Conservation (phyloP, 92 coral and sea anemone genomes). For the Phenganax marumi region DNA sequence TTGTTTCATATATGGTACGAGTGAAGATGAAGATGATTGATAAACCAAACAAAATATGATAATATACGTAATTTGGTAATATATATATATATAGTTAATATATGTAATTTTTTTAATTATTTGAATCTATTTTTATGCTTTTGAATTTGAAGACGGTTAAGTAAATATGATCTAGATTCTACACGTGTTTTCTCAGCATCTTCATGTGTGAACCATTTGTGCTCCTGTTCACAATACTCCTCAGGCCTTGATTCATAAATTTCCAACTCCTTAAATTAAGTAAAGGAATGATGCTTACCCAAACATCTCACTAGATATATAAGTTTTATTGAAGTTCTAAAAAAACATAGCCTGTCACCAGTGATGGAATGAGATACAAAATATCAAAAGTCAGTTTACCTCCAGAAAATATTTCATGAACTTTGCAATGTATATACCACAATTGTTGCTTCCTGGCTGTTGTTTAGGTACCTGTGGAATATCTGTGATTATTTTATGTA, state of each 20-base stretch:
- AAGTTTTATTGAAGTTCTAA: not conserved
- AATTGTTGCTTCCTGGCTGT: not conserved
- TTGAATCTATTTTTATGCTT: conserved; percentile 6
- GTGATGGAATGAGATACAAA: not conserved
- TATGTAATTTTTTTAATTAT: not conserved
- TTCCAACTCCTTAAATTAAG: conserved; percentile 13
- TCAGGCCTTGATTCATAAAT: conserved; percentile 15
- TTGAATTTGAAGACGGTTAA: not conserved
- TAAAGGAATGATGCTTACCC: not conserved
- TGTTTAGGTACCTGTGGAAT: conserved; percentile 20
- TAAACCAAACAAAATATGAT: not conserved
- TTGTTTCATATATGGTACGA: not conserved
- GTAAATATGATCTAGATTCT: conserved; percentile 4
- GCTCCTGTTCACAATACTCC: conserved; percentile 12
- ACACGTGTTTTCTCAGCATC: conserved; percentile 21
- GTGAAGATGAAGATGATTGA: not conserved
- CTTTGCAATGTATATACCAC: conserved; percentile 20
- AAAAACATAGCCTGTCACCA: not conserved
- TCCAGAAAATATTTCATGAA: conserved; percentile 13
- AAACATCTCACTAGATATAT: too few relatives aligned
- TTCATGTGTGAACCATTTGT: conserved; percentile 16
- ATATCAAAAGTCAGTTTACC: not conserved
- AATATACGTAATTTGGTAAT: not conserved
- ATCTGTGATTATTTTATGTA: not conserved
- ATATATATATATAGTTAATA: not conserved